Conservation (phyloP, 2,888 invertebrate species). For the Schrankia costaestrigalis region DNA sequence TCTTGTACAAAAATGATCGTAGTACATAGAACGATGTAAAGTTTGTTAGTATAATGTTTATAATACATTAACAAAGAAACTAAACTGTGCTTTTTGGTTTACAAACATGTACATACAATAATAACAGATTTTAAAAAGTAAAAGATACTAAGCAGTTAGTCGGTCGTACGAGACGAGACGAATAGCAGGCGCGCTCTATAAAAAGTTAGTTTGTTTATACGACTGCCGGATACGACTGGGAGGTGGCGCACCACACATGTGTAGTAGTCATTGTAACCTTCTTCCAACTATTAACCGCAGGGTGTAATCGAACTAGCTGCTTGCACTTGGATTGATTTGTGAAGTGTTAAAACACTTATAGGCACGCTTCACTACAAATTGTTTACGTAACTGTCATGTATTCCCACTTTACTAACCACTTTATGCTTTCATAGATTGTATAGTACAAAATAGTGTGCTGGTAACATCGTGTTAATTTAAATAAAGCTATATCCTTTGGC, state of each 20-base stretch:
- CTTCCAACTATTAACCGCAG: conserved; percentile 27
- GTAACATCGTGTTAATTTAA: conserved; percentile 29
- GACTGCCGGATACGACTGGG: conserved; percentile 61
- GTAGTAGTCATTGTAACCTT: conserved; percentile 52
- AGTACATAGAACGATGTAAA: conserved; percentile 6
- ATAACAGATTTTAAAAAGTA: conserved; percentile 39
- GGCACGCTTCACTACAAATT: conserved; percentile 2
- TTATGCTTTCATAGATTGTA: conserved; percentile 1
- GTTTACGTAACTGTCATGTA: neutral
- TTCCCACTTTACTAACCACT: neutral
- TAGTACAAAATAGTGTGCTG: conserved; percentile 13
- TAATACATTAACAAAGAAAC: conserved; percentile 22
- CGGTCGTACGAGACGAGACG: conserved; percentile 58
- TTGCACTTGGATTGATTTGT: conserved; percentile 8
- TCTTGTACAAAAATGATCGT: too few relatives aligned
- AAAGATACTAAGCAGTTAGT: conserved; percentile 44
- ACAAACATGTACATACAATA: conserved; percentile 40
- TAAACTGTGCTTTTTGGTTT: conserved; percentile 35
- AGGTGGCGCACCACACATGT: conserved; percentile 61
- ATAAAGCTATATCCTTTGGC: conserved; percentile 31
- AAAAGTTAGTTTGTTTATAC: conserved; percentile 73
- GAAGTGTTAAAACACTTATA: conserved; percentile 4
- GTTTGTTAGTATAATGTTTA: conserved; percentile 10
- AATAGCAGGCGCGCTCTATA: conserved; percentile 67
- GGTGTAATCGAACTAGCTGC: conserved; percentile 7